Percentiles rank a stretch among this genome's conserved stretches.
Evolutionary conservation across 2,113 vertebrate species (phyloP).

Genomic region (Callospermophilus lateralis): DNA sequence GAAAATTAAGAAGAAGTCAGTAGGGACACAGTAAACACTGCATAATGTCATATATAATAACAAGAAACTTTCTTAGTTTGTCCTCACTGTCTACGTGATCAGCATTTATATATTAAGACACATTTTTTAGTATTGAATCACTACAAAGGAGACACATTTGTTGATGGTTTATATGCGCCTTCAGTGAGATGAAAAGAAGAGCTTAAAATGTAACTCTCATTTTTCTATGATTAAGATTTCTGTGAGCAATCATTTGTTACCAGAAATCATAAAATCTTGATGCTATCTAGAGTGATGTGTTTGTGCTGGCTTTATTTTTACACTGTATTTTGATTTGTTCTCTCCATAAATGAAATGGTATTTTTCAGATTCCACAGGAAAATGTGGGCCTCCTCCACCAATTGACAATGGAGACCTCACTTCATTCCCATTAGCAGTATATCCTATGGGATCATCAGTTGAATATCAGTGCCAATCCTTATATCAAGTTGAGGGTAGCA

Average conservation of each 20-base stretch:
- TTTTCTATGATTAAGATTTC: neutral
- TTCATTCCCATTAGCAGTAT: neutral
- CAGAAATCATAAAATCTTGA: neutral
- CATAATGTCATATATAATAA: too few species aligned
- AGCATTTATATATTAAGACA: neutral
- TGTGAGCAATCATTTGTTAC: neutral
- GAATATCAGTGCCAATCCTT: conserved; percentile 53
- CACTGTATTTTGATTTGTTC: neutral
- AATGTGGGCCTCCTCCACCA: conserved; percentile 54
- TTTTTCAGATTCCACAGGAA: neutral
- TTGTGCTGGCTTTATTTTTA: neutral
- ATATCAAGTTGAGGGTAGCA: neutral
- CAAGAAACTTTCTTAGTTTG: neutral
- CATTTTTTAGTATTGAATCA: neutral
- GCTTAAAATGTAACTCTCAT: neutral
- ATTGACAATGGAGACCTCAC: conserved; percentile 57
- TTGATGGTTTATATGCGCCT: neutral
- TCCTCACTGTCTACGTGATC: neutral
- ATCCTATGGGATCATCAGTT: neutral
- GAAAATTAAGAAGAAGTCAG: neutral
- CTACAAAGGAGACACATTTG: neutral
- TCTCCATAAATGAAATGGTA: neutral
- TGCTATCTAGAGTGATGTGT: neutral
- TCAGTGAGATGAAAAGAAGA: neutral
- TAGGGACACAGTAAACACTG: neutral